Conservation (phyloP, 2,888 invertebrate genomes). For the Scaptomyza polygonia region DNA sequence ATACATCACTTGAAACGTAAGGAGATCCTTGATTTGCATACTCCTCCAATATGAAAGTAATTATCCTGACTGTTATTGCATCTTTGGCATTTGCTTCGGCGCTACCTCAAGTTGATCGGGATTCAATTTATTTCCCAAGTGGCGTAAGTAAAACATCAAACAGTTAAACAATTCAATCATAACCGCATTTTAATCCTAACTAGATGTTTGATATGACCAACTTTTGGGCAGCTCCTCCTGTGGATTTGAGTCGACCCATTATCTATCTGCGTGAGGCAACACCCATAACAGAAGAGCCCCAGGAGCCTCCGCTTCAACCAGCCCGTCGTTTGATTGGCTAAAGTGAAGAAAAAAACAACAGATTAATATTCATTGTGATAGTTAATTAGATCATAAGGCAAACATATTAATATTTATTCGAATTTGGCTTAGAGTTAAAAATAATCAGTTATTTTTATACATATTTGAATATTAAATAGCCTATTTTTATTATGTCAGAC, state of each 20-base stretch:
- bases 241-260: neutral
- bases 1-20: conserved; percentile 17
- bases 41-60: conserved; percentile 45
- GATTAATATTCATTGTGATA: neutral
- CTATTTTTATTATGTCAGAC: neutral
- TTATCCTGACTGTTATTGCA: conserved; percentile 37
- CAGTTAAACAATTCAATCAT: neutral
- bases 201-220: neutral
- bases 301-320: neutral
- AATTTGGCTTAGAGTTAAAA: neutral
- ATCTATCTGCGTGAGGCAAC: neutral
- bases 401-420: neutral
- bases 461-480: neutral
- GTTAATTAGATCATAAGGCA: neutral
- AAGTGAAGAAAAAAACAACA: neutral
- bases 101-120: conserved; percentile 59
- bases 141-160: conserved; percentile 45
- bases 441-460: neutral
- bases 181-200: neutral
- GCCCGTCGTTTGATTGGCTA: neutral
- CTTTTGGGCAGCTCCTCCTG: neutral
- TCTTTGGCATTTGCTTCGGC: conserved; percentile 39
- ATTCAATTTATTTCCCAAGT: conserved; percentile 54
- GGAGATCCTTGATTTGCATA: neutral
- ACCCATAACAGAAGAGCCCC: neutral